Evolutionary conservation across 2,888 invertebrate species (phyloP), one percentile per base, ranked within the genome.

Genomic region (Pelosia muscerda): DNA sequence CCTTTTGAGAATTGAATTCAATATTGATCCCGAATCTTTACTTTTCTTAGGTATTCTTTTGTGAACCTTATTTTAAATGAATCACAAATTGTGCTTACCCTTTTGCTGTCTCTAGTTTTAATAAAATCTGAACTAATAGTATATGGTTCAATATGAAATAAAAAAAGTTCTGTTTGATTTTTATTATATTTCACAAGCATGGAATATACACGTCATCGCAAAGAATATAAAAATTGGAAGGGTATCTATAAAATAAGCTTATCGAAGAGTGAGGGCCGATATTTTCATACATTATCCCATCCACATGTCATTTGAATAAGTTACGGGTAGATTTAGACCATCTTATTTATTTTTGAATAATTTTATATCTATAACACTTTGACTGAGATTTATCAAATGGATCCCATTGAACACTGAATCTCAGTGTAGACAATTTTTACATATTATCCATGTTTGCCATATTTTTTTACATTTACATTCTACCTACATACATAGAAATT

Each of bases 171-270:
- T 56, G 53, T 70, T 66, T 62, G 53, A 22, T 63, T 64, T n/a
- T 75, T 66, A 38, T 38, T 38, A 13, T 62, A 73, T 57, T 61
- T 70, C 34, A 71, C 64, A 65, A 69, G 73, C 65, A 71, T 63
- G 42, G 65, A 63, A 81, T 78, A 78, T 74, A 74, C 74, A 75
- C 71, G 69, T 74, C 57, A 66, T 71, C 64, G 59, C 38, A 65
- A 67, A 63, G 71, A 68, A 74, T 81, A 78, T 73, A 74, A 78
- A 75, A 75, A 77, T 77, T 78, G 79, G 74, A 70, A 76, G 78
- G 81, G 76, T 78, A 76, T 71, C 76, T 83, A 81, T 84, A 82
- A 85, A 84, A 78, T 81, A 80, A 77, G 83, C 82, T 86, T 84
- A 84, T 79, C 75, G 74, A 15, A 66, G 70, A 75, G 69, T 71